Evolutionary conservation across 2,113 vertebrate species (phyloP).

Genomic region (Thunnus thynnus): DNA sequence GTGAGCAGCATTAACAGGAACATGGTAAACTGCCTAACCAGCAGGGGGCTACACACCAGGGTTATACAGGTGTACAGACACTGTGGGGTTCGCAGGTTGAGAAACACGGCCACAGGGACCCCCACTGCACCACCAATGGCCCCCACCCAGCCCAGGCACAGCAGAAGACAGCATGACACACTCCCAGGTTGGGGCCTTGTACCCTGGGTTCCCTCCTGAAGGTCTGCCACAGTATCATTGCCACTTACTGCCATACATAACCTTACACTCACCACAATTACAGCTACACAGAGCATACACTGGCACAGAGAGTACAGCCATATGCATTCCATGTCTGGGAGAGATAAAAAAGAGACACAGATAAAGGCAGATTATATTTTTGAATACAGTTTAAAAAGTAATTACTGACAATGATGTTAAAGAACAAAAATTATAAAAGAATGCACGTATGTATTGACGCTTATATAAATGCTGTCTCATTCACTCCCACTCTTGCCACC

Average conservation of each 20-base stretch:
- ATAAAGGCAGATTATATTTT: not conserved
- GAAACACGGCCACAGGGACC: constrained; percentile 80
- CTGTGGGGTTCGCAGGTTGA: constrained; percentile 81
- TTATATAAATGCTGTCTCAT: constrained; percentile 33
- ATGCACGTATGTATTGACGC: not conserved
- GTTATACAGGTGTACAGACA: constrained; percentile 87
- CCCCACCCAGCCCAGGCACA: constrained; percentile 83
- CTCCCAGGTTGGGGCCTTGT: constrained; percentile 41
- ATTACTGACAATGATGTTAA: constrained; percentile 12
- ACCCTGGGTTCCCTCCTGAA: constrained; percentile 21
- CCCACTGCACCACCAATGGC: constrained; percentile 78
- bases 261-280: constrained; percentile 76
- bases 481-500: constrained; percentile 18
- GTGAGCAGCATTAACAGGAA: constrained; percentile 85
- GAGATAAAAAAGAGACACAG: constrained; percentile 13
- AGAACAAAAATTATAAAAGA: constrained; percentile 7
- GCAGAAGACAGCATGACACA: constrained; percentile 78
- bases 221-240: not conserved
- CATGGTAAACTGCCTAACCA: constrained; percentile 87
- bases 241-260: constrained; percentile 70
- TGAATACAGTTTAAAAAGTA: constrained; percentile 23
- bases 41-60: constrained; percentile 83
- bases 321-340: constrained; percentile 72
- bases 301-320: constrained; percentile 80
- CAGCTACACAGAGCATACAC: constrained; percentile 67